Evolutionary conservation across 2,888 invertebrate species (phyloP).

Genomic region (Neuroscelio doddi): DNA sequence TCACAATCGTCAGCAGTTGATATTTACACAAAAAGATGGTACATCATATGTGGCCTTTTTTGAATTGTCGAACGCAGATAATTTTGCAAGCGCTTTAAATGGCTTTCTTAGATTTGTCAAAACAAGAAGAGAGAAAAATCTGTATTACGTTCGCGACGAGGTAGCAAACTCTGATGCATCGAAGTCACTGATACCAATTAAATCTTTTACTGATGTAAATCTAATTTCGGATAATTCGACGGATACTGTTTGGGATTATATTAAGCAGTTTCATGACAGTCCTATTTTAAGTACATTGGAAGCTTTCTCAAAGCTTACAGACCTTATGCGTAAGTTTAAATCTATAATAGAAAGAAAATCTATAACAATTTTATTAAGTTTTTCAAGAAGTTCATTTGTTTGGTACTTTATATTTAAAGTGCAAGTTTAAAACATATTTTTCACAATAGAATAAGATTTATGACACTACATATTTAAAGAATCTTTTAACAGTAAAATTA

Average conservation of each 20-base stretch:
- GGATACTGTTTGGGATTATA: slow-evolving; percentile 79
- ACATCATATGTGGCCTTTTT: slow-evolving; percentile 86
- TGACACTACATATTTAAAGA: no score
- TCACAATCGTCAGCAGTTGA: slow-evolving; percentile 75
- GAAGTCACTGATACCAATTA: slow-evolving; percentile 76
- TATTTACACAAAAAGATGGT: slow-evolving; percentile 81
- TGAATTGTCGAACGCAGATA: slow-evolving; percentile 89
- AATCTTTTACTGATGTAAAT: slow-evolving; percentile 90
- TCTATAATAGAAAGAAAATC: no score
- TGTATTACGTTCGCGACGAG: slow-evolving; percentile 81
- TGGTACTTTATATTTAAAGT: not conserved
- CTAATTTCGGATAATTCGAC: slow-evolving; percentile 82
- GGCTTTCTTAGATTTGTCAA: slow-evolving; percentile 79
- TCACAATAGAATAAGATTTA: no score
- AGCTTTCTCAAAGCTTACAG: slow-evolving; percentile 89
- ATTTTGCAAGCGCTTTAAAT: slow-evolving; percentile 79
- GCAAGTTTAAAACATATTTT: no score
- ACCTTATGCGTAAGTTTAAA: slow-evolving; percentile 78
- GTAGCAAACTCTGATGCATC: slow-evolving; percentile 73
- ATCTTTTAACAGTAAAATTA: no score
- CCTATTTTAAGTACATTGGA: slow-evolving; percentile 90
- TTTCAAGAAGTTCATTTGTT: no score
- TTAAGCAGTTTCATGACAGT: slow-evolving; percentile 77
- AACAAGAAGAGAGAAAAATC: slow-evolving; percentile 81
- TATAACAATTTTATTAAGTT: no score